Conservation (phyloP, 2,888 invertebrate species). For the Spilosoma lubricipeda region DNA sequence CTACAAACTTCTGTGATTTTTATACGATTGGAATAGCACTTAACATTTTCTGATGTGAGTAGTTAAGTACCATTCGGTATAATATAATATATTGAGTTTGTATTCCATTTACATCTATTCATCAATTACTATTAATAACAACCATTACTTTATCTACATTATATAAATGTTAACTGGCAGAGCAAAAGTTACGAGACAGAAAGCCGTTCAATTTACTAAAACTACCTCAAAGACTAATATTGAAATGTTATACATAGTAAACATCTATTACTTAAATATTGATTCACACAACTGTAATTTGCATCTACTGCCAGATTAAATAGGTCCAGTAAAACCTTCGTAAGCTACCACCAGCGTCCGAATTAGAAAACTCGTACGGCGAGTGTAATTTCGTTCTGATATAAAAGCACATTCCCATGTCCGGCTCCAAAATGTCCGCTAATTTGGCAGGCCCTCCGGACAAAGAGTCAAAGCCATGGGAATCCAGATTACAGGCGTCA, state of each 20-base stretch:
- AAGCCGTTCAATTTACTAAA: too few relatives aligned
- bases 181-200: too few relatives aligned
- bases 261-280: not conserved
- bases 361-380: constrained; percentile 29
- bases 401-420: constrained; percentile 25
- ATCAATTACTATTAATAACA: not conserved
- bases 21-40: too few relatives aligned
- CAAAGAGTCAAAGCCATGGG: constrained; percentile 43
- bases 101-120: not conserved
- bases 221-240: too few relatives aligned
- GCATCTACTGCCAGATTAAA: not conserved
- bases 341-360: constrained; percentile 7
- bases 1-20: not conserved
- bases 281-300: not conserved
- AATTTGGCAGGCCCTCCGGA: constrained; percentile 48
- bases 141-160: not conserved
- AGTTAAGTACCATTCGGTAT: not conserved
- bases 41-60: too few relatives aligned
- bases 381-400: constrained; percentile 37
- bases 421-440: constrained; percentile 41
- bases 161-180: not conserved
- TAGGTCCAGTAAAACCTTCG: not conserved
- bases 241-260: not conserved
- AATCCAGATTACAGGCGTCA: constrained; percentile 48
- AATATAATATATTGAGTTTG: not conserved